Evolutionary conservation across 2,113 vertebrate species (phyloP), one percentile per base, ranked within the genome.

Genomic region (Picathartes gymnocephalus): DNA sequence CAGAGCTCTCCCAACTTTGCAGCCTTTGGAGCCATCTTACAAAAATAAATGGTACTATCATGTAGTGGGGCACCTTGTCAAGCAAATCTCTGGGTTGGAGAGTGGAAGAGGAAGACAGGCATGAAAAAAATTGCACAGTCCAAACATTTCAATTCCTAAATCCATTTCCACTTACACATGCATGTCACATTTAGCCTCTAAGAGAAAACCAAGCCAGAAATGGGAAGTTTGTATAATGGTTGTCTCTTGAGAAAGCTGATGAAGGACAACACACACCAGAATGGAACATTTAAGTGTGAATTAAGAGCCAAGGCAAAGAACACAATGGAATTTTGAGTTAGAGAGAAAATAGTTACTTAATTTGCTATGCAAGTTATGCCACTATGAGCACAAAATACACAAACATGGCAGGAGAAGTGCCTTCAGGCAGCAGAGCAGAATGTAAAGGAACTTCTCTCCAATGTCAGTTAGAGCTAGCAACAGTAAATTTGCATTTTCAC

Each of bases 41-140:
- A 86, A 80, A 76, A 78, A 71, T 18, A 35, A 81, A 71, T 42
- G 2, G 27, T 25, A 71, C 11, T 35, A 73, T 16, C 21, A 31
- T 6, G 13, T 33, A 73, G 14, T 8, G 8, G 28, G 6, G 12
- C 42, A 54, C 25, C 51, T 24, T 81, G 30, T 61, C 57, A 54
- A 68, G 35, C 13, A 66, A 86, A 73, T 69, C 22, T 60, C 30
- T 7, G 12, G 10, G 6, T 40, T 84, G 45, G 22, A 73, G 22
- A 81, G 17, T 27, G 7, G 13, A 56, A 6, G 13, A 86, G 69
- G n/a, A 91, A 9, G 27, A 56, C 28, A n/a, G 9, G 15, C 0
- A 0, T 53, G 40, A 77, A 89, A 71, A 88, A 45, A 82, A 79
- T 20, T 58, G 18, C 47, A 62, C 0, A 0, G 57, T 42, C 39